Evolutionary conservation across 2,797 vertebrate genomes (phyloP).

Genomic region (Notoglanidium macrostoma): DNA sequence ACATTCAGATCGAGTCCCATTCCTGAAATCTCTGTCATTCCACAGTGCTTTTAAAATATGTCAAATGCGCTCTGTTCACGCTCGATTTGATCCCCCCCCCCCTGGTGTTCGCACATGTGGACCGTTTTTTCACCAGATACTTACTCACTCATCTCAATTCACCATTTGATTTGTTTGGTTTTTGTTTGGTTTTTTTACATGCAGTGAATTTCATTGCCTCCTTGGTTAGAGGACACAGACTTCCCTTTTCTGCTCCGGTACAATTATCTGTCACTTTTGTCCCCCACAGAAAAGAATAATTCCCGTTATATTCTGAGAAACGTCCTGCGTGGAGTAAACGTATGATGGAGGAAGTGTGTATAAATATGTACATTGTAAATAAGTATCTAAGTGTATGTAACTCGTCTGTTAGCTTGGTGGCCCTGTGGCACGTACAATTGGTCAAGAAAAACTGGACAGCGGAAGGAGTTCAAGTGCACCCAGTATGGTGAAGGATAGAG

Average conservation of each 20-base stretch:
- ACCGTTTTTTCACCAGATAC: background rate
- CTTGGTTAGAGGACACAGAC: background rate
- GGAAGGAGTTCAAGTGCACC: conserved; percentile 38
- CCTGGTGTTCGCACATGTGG: background rate
- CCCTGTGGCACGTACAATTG: conserved; percentile 45
- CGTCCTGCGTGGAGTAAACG: conserved; percentile 49
- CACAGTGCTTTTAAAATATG: background rate
- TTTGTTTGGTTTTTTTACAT: background rate
- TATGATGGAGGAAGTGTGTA: conserved; percentile 50
- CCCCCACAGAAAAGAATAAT: background rate
- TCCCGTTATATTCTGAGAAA: conserved; percentile 42
- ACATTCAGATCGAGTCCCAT: background rate
- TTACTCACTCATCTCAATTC: background rate
- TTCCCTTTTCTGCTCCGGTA: conserved; percentile 37
- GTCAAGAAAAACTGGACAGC: conserved; percentile 25
- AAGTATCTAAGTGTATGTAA: conserved; percentile 42
- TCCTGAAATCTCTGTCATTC: background rate
- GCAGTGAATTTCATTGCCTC: background rate
- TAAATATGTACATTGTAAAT: conserved; percentile 63
- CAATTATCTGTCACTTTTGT: conserved; percentile 1
- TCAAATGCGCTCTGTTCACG: too few relatives aligned
- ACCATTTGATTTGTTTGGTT: too few relatives aligned
- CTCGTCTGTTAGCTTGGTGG: conserved; percentile 49
- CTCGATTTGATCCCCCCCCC: background rate
- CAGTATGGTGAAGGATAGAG: conserved; percentile 50